A percentile compares a stretch with the other conserved stretches of the same genome.
Conservation (phyloP, 1,140 invertebrate species). For the Copidosoma floridanum region DNA sequence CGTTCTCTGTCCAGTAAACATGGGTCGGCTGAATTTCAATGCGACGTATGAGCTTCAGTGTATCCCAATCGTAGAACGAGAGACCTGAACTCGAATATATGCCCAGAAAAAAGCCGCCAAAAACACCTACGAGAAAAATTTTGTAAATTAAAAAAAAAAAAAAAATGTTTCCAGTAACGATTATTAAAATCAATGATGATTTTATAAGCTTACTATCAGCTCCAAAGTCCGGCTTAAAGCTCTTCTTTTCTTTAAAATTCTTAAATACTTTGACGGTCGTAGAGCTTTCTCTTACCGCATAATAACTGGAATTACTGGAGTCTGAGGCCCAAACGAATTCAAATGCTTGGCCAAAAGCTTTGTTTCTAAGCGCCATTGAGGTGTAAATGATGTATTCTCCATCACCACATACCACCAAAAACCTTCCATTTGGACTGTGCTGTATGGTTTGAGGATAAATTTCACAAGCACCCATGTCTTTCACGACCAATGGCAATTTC, state of each 20-base stretch:
- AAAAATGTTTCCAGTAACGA: neutral
- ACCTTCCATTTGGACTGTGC: constrained; percentile 98
- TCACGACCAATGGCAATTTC: constrained; percentile 86
- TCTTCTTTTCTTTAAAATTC: constrained; percentile 96
- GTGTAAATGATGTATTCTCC: constrained; percentile 99
- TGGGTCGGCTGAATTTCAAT: constrained; percentile 94
- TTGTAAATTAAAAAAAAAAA: neutral
- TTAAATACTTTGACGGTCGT: constrained; percentile 93
- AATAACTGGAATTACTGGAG: constrained; percentile 93
- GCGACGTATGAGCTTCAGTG: constrained; percentile 83
- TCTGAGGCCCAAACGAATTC: constrained; percentile 99
- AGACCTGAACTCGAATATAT: constrained; percentile 91
- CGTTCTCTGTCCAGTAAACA: constrained; percentile 97
- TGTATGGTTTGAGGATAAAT: constrained; percentile 98
- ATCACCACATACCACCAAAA: constrained; percentile 98
- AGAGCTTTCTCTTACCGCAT: constrained; percentile 86
- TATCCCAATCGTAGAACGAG: constrained; percentile 98
- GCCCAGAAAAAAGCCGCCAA: constrained; percentile 91
- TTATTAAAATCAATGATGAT: neutral
- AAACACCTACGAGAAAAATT: constrained; percentile 71
- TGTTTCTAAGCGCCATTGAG: constrained; percentile 97
- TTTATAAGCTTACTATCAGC: constrained; percentile 70
- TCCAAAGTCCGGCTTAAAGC: constrained; percentile 93
- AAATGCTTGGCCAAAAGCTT: constrained; percentile 96
- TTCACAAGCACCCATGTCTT: constrained; percentile 99